Evolutionary conservation across 2,113 vertebrate genomes (phyloP).

Genomic region (Brachypodius melanocephalos): DNA sequence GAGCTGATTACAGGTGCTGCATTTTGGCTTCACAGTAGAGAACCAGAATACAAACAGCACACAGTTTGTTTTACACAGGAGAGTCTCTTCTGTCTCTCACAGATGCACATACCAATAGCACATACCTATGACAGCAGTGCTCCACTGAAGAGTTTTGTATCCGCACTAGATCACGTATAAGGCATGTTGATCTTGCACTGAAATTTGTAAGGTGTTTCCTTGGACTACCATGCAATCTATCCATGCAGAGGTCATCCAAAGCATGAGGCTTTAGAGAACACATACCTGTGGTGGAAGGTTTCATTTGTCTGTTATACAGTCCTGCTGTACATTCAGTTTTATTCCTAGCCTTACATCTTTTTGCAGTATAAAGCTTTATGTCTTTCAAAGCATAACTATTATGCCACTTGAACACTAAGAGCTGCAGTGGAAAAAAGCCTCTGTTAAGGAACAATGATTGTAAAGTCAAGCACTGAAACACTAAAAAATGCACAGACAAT

Average conservation of each 20-base stretch:
- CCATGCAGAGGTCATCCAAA: background rate
- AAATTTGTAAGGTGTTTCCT: background rate
- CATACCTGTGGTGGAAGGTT: background rate
- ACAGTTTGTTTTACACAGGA: background rate
- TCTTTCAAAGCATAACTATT: background rate
- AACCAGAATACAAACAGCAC: background rate
- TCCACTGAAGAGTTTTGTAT: background rate
- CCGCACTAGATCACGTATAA: background rate
- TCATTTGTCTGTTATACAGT: background rate
- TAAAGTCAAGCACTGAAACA: background rate
- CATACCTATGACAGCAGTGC: background rate
- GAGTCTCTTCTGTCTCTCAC: background rate
- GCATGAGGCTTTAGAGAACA: background rate
- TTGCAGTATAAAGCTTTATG: background rate
- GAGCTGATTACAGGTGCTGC: background rate
- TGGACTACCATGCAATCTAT: background rate
- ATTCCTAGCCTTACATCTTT: background rate
- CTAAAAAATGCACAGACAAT: background rate
- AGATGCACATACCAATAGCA: background rate
- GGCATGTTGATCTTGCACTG: background rate
- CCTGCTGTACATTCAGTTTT: background rate
- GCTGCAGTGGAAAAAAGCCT: background rate
- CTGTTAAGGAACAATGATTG: background rate
- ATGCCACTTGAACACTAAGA: background rate
- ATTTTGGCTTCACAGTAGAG: background rate